phyloP scores from a whole-genome alignment of 64 coral and sea anemone species.

The Stichodactyla helianthus region DNA sequence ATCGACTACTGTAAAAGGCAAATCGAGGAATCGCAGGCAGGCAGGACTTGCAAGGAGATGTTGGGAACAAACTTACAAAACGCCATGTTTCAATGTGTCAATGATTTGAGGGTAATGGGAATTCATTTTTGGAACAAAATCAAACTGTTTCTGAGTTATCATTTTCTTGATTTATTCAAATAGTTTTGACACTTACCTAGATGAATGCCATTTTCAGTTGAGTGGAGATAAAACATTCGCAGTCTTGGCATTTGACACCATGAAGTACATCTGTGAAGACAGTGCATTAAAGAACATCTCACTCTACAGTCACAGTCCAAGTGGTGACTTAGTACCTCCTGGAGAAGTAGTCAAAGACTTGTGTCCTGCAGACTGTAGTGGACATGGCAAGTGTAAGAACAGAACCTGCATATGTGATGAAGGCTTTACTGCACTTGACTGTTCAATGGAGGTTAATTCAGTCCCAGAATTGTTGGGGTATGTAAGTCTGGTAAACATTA shows the following conservation, averaged over 20 bases:
- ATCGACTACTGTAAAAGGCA: neutral
- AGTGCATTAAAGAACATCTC: slow-evolving; percentile 13
- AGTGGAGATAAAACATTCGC: slow-evolving; percentile 26
- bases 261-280: slow-evolving; percentile 30
- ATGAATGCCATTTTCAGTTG: neutral
- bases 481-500: neutral
- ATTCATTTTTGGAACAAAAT: no score
- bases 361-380: slow-evolving; percentile 29
- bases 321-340: slow-evolving; percentile 2
- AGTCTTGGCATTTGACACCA: neutral
- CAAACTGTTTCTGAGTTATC: no score
- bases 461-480: slow-evolving; percentile 38
- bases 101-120: neutral
- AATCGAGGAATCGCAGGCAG: slow-evolving; percentile 1
- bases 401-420: neutral
- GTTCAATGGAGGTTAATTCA: slow-evolving; percentile 3
- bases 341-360: neutral
- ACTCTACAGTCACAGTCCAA: neutral
- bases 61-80: neutral
- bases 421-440: slow-evolving; percentile 10
- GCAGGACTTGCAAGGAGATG: slow-evolving; percentile 4
- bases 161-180: no score
- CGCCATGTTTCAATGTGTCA: neutral
- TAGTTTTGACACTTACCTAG: no score
- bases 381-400: neutral